phyloP scores from a whole-genome alignment of 2,113 vertebrate species.

The Pterophyllum scalare region DNA sequence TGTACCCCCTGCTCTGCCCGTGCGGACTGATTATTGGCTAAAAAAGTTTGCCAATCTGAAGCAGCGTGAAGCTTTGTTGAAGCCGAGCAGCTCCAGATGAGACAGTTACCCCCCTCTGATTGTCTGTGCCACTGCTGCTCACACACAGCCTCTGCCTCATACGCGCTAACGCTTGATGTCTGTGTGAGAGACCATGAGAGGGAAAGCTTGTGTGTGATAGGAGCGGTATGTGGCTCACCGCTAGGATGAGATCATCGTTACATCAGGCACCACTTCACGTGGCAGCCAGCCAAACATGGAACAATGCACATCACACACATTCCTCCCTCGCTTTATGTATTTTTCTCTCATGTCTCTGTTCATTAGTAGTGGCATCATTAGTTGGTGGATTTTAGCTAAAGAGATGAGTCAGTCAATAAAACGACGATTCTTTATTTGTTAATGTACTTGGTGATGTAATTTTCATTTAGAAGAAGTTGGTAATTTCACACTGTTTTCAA shows the following conservation, averaged over 20 bases:
- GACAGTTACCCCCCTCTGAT: slow-evolving; percentile 48
- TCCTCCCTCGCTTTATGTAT: neutral
- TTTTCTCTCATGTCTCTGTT: neutral
- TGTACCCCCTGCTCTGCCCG: slow-evolving; percentile 4
- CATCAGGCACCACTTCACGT: slow-evolving; percentile 58
- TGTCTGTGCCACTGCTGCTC: slow-evolving; percentile 33
- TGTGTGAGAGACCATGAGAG: slow-evolving; percentile 1
- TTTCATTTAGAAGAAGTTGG: neutral
- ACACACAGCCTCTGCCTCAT: slow-evolving; percentile 4
- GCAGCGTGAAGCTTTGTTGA: slow-evolving; percentile 51
- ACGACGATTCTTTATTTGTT: neutral
- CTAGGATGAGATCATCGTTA: slow-evolving; percentile 67
- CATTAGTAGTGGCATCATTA: neutral
- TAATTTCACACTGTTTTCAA: neutral
- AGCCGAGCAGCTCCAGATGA: slow-evolving; percentile 34
- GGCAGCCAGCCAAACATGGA: slow-evolving; percentile 32
- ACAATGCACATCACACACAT: slow-evolving; percentile 39
- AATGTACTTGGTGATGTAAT: neutral
- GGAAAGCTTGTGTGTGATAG: neutral
- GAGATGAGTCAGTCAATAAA: neutral
- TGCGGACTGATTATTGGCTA: slow-evolving; percentile 26
- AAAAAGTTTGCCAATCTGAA: slow-evolving; percentile 19
- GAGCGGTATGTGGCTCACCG: slow-evolving; percentile 35
- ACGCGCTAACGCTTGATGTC: neutral
- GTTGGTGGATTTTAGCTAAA: neutral